Evolutionary conservation across 1,140 invertebrate genomes (phyloP), one percentile per base, ranked within the genome.

Genomic region (Vanessa atalanta): DNA sequence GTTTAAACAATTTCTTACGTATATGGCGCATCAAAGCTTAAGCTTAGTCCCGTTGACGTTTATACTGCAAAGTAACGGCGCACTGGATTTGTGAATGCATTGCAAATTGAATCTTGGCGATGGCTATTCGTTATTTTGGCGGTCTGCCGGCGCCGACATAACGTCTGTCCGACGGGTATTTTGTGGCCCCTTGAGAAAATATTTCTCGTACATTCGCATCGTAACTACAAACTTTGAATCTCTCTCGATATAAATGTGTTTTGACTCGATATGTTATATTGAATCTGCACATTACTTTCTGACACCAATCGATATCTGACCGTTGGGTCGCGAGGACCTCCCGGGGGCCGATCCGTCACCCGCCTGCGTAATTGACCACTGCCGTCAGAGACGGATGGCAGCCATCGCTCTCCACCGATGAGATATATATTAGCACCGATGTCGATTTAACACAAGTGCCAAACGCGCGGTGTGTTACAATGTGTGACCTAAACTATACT

Each of bases 91-190:
- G 60, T 65, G 66, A 74, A 74, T 74, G 72, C 72, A 69, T 47
- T 65, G 72, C 67, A 74, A 74, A 74, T 74, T 69, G 66, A 74
- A 74, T 74, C 47, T 73, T 69, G 60, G 72, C 72, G 66, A 57
- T 37, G 50, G 55, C 48, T 23, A 63, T 69, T 60, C 66, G 20
- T 73, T 73, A 68, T 73, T 63, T 73, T 67, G 65, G 53, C 64
- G 55, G 16, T 8, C 6, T 47, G 43, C 71, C 71, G 65, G 55
- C 65, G 65, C 47, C 71, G 47, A 26, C 47, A 15, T 48, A 20
- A 14, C 55, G 47, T 70, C 47, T 70, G 20, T 61, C 68, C 68
- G 55, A 31, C 47, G 53, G 43, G 53, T 23, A 57, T 57, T 68
- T 1, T 68, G 16, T 31, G 12, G 12, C 23, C 31, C 7, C 55